These are phyloP conservation scores for Catagonus wagneri DNA, from an alignment of 2,113 vertebrate genomes.

Conservation along the genomic window DNA sequence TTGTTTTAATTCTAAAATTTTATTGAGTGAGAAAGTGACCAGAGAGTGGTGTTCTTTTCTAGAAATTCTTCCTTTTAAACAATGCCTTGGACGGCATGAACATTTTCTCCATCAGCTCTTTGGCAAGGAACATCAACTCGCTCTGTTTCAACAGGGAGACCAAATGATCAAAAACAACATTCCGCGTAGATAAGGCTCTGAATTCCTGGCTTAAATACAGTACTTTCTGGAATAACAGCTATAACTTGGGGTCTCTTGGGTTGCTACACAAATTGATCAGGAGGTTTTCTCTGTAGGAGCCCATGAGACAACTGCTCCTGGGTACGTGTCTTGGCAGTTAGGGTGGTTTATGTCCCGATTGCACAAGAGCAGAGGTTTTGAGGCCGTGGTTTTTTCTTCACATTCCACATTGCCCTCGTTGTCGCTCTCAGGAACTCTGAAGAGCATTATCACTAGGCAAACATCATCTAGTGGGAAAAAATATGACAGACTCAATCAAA, in stretches of 20 bases:
- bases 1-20: slow-evolving; percentile 26
- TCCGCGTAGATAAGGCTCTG: slow-evolving; percentile 9
- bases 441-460: neutral
- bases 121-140: slow-evolving; percentile 79
- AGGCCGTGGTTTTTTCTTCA: slow-evolving; percentile 71
- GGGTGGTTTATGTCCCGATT: slow-evolving; percentile 30
- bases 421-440: neutral
- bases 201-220: neutral
- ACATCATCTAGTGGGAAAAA: neutral
- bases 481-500: neutral
- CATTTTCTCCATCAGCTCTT: slow-evolving; percentile 82
- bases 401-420: slow-evolving; percentile 47
- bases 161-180: slow-evolving; percentile 77
- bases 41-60: slow-evolving; percentile 71
- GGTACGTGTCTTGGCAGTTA: neutral
- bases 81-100: slow-evolving; percentile 46
- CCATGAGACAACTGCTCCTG: slow-evolving; percentile 47
- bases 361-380: slow-evolving; percentile 68
- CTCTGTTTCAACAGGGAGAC: slow-evolving; percentile 77
- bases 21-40: slow-evolving; percentile 81
- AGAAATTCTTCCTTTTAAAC: slow-evolving; percentile 83
- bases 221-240: slow-evolving; percentile 6
- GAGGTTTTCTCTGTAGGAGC: slow-evolving; percentile 44
- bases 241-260: slow-evolving; percentile 52
- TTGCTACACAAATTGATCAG: slow-evolving; percentile 58